Evolutionary conservation across 2,888 invertebrate genomes (phyloP), one percentile per base, ranked within the genome.

Genomic region (Lasioglossum leucozonium): DNA sequence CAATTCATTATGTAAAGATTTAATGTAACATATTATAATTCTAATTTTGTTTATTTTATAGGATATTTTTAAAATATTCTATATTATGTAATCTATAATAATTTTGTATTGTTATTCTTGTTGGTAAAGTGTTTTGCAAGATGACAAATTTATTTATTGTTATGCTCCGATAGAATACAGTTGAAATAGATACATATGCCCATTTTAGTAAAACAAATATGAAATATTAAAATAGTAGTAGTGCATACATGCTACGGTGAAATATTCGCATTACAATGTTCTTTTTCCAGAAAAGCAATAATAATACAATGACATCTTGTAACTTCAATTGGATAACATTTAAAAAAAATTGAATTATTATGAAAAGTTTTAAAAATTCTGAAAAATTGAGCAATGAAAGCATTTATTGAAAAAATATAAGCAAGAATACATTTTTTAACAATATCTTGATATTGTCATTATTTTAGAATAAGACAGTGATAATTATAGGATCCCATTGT

Each of bases 81-180:
- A 2, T 51, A 22, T 22, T 47, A 47, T 22, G 47, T 47, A 51
- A 22, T 51, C 22, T 51, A 22, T 51, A 22, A 51, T 22, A 51
- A 51, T 51, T 51, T 51, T 51, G 47, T 8, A 51, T 51, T 51
- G 47, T 51, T 51, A 51, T 22, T 22, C 22, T 22, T 5, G 22
- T 2, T 51, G 8, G 47, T 22, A 22, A 55, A 22, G 11, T 4
- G 10, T 47, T 58, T 51, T 79, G 8, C 51, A 30, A 37, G 71
- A 55, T 72, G 78, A 81, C 78, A 87, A 82, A 84, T 79, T 75
- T 37, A 47, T 88, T 90, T 90, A 90, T 90, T 88, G 34, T 79
- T 58, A 77, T 81, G 77, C 75, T 80, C 75, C 30, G 16, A 62
- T 62, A 74, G 78, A 74, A 74, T 88, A 90, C 84, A 90, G 72